Percentiles rank a stretch among this genome's conserved stretches.
phyloP scores from a whole-genome alignment of 2,888 invertebrate species.

The Nebria salina region DNA sequence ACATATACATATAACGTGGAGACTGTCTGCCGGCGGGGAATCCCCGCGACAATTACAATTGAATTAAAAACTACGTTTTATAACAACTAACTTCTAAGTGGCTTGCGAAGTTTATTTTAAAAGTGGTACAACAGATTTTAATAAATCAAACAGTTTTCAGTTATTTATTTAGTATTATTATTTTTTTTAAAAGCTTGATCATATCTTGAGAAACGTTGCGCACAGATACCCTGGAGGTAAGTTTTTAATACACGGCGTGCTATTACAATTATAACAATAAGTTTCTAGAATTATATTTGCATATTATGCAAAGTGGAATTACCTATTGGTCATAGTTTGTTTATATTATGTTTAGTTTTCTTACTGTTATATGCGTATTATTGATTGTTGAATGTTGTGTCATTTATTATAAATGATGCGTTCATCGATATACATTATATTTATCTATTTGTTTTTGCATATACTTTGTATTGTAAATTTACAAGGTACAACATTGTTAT shows the following conservation, averaged over 20 bases:
- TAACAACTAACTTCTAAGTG: conserved; percentile 23
- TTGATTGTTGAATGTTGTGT: conserved; percentile 7
- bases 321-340: neutral
- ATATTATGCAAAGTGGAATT: neutral
- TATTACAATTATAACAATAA: neutral
- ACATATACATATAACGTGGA: neutral
- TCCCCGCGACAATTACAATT: conserved; percentile 28
- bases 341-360: neutral
- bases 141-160: conserved; percentile 14
- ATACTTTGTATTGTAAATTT: neutral
- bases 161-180: neutral
- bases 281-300: neutral
- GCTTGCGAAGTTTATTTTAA: neutral
- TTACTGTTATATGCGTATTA: neutral
- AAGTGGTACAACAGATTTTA: conserved; percentile 8
- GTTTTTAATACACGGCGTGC: neutral
- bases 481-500: too few species aligned
- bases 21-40: neutral
- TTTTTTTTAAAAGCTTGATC: neutral
- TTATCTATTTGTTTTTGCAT: conserved; percentile 2
- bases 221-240: conserved; percentile 15
- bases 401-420: conserved; percentile 2
- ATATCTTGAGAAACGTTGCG: neutral
- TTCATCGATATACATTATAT: conserved; percentile 6
- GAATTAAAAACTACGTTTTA: conserved; percentile 20